Evolutionary conservation across 1,140 invertebrate genomes (phyloP), one percentile per base, ranked within the genome.

Genomic region (Panonychus citri): DNA sequence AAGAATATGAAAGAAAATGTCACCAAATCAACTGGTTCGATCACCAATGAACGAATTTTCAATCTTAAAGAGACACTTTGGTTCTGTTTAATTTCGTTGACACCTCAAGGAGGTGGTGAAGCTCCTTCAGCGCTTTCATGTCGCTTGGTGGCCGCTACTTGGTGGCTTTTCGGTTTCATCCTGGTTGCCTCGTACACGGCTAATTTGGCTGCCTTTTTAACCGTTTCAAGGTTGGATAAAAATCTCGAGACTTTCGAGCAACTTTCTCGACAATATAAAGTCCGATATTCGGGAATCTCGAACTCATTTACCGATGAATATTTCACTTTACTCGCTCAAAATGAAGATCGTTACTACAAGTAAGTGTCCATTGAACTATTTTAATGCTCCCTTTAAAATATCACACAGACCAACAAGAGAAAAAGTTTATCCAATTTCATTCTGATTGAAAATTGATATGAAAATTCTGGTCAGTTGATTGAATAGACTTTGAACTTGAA

Each of bases 61-160:
- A 90, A 82, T 21, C 70, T 96, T 15, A 55, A 94, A 65, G 91
- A 96, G 70, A 93, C 88, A 65, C 73, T 96, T 0, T 96, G 93
- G 91, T 97, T 96, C 68, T 96, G 91, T 65, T 94, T 96, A 87
- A 96, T 90, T 24, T 95, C 89, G 1, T 67, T 96, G 5, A 96
- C 90, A 0, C 89, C 89, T 0, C 54, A 55, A 34, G 77, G 87
- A 0, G 87, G 88, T 3, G 91, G 91, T 0, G 91, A 97, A 70
- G 90, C 90, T 0, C 93, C 93, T 0, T 88, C 88, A 66, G 89
- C 89, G 70, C 70, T 94, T 0, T 91, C 86, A 0, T 89, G 89
- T 0, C 75, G 88, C 56, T 71, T 95, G 0, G 81, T 95, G 0
- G 89, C 88, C 0, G 90, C 88, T 2, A 94, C 89, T 0, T 95